Evolutionary conservation across 2,888 invertebrate genomes (phyloP), one percentile per base, ranked within the genome.

Genomic region (Asteroscopus sphinx): DNA sequence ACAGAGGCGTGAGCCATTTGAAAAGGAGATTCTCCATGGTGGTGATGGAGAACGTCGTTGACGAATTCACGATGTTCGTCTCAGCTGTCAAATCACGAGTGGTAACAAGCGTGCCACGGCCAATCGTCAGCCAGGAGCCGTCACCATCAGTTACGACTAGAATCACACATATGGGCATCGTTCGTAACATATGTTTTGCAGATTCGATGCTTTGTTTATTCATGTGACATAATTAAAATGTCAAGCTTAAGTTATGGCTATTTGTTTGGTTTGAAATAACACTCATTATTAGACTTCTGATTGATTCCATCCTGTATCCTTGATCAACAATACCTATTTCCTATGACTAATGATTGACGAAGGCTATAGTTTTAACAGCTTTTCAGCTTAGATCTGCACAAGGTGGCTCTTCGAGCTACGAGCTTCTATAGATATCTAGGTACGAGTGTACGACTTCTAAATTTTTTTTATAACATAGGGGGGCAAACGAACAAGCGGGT

Each of bases 21-120:
- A 82, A 80, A 77, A 61, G 67, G 56, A 28, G 41, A 84, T 85
- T 85, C 64, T 81, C 55, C 60, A 79, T 76, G 79, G 73, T 76
- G 79, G 73, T 46, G 47, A 35, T 59, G 46, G 52, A 52, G 40
- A 56, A 42, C 51, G 67, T 60, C 62, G 56, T 72, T 75, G 73
- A 80, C 71, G 54, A 74, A 68, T 76, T 67, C 64, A 52, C 40
- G 58, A 41, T 44, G 48, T 47, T 67, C 44, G 75, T 70, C 60
- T 76, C 56, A 72, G 49, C 57, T 77, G 62, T 72, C 71, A 62
- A 40, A 51, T 60, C 53, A 44, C 39, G 33, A 32, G 32, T 48
- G 39, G 44, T 59, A 40, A 49, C 39, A 71, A 73, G 48, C 57
- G 64, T 76, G 75, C 63, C 73, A 77, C 66, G 73, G 79, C 57